Conservation (phyloP, 2,888 invertebrate species). For the Abrostola triplasia region DNA sequence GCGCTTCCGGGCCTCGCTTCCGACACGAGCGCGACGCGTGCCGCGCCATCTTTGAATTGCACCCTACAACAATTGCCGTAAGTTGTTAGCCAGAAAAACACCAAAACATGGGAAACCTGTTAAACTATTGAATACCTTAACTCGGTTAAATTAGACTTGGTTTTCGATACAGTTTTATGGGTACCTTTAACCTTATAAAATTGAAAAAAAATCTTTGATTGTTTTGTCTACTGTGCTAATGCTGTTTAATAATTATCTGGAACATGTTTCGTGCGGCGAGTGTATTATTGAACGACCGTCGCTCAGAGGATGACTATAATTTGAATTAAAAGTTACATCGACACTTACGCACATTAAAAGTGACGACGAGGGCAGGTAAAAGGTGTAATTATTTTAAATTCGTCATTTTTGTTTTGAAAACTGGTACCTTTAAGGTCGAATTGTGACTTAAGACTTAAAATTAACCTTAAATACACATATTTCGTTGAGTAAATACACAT, state of each 20-base stretch:
- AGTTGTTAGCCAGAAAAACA: conserved; percentile 74
- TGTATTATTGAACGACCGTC: conserved; percentile 71
- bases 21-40: conserved; percentile 85
- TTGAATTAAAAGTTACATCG: conserved; percentile 73
- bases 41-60: conserved; percentile 84
- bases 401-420: conserved; percentile 14
- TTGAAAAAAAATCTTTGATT: conserved; percentile 62
- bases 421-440: no score
- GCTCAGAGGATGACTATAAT: conserved; percentile 74
- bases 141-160: background rate
- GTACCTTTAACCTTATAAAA: conserved; percentile 29
- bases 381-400: conserved; percentile 22
- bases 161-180: conserved; percentile 30
- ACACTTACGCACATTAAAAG: conserved; percentile 39
- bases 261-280: conserved; percentile 75
- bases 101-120: conserved; percentile 36
- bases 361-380: conserved; percentile 25
- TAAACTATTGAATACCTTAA: conserved; percentile 51
- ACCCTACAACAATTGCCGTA: conserved; percentile 79
- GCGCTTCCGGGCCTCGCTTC: conserved; percentile 81
- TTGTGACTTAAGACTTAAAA: no score
- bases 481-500: no score
- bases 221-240: conserved; percentile 83
- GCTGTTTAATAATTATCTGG: conserved; percentile 85
- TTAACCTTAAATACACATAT: no score